Conservation (phyloP, 37 sponge, comb jelly and placozoan species). For the Aplysina aerophoba region DNA sequence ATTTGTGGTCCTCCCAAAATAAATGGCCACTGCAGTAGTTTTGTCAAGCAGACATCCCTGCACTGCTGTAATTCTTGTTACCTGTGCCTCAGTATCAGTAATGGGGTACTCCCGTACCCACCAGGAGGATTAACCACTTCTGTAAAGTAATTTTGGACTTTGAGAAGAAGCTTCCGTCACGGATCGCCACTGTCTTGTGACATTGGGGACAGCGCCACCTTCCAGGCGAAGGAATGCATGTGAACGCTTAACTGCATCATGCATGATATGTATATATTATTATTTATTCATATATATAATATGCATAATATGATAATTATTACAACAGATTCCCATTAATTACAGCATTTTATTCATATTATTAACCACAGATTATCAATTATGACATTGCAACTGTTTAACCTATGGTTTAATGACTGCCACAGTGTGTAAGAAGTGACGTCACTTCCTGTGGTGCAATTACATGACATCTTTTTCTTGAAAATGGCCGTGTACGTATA, state of each 20-base stretch:
- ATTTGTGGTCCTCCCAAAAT: conserved; percentile 50
- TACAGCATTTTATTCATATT: too few species aligned
- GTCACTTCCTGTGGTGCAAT: too few species aligned
- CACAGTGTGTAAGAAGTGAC: too few species aligned
- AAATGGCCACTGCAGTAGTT: not conserved
- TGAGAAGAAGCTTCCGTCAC: conserved; percentile 61
- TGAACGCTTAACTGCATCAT: not conserved
- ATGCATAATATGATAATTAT: too few species aligned
- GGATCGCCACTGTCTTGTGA: conserved; percentile 37
- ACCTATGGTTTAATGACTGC: too few species aligned
- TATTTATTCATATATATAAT: too few species aligned
- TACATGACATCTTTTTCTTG: too few species aligned
- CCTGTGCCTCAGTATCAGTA: conserved; percentile 42
- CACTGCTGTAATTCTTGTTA: conserved; percentile 40
- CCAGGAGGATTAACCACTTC: conserved; percentile 51
- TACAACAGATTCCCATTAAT: too few species aligned
- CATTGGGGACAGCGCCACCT: conserved; percentile 53
- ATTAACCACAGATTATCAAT: too few species aligned
- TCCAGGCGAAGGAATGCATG: not conserved
- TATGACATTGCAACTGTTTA: too few species aligned
- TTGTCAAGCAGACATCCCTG: conserved; percentile 54
- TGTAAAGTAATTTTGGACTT: conserved; percentile 60
- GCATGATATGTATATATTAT: not conserved
- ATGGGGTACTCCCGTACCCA: conserved; percentile 63
- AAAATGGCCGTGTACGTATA: too few species aligned